Evolutionary conservation across 2,797 vertebrate species (phyloP).

Genomic region (Molossus alvarezi): DNA sequence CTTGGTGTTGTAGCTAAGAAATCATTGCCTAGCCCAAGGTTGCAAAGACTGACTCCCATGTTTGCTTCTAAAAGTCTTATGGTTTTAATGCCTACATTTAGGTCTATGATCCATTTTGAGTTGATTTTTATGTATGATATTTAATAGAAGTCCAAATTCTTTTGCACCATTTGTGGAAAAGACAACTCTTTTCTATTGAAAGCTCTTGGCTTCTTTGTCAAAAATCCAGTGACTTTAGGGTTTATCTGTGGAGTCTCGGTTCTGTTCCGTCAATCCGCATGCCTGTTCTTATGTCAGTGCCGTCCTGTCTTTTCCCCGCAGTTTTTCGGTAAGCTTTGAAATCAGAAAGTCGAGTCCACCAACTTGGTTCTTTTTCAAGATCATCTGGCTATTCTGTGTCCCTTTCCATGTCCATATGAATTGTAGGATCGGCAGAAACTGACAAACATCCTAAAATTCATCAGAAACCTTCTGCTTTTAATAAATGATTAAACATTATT

Average conservation of each 20-base stretch:
- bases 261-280: not conserved
- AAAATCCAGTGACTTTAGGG: conserved; percentile 38
- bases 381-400: not conserved
- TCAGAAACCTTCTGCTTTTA: conserved; percentile 23
- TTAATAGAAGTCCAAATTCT: not conserved
- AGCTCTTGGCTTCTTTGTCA: conserved; percentile 15
- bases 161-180: conserved; percentile 52
- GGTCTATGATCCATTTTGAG: not conserved
- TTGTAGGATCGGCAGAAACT: conserved; percentile 33
- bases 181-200: conserved; percentile 28
- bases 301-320: not conserved
- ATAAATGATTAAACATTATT: conserved; percentile 9
- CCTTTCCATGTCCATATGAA: not conserved
- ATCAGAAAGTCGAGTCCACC: not conserved
- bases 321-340: not conserved
- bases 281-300: not conserved
- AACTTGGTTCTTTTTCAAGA: conserved; percentile 14
- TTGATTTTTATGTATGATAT: conserved; percentile 47
- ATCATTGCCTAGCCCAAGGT: not conserved
- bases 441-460: not conserved
- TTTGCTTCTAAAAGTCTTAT: not conserved
- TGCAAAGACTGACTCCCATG: not conserved
- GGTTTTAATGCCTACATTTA: conserved; percentile 18
- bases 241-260: not conserved
- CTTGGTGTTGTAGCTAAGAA: conserved; percentile 17